These are phyloP conservation scores for Sebastolobus alascanus DNA, from an alignment of 2,797 vertebrate genomes.

Conservation along the genomic window DNA sequence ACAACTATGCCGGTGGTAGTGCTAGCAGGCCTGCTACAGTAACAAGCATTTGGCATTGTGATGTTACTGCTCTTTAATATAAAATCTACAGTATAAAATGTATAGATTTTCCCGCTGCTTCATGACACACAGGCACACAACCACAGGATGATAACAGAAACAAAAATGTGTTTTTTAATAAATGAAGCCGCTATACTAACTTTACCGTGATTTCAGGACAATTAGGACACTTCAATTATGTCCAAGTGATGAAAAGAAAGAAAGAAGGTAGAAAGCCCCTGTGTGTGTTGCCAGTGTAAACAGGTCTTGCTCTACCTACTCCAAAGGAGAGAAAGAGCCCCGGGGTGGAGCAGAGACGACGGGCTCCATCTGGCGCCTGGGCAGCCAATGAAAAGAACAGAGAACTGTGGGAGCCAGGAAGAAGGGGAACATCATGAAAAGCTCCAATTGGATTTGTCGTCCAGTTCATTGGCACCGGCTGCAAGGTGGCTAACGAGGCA, in stretches of 20 bases:
- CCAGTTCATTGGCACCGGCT: conserved; percentile 75
- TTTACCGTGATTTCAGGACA: conserved; percentile 9
- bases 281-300: conserved; percentile 50
- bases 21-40: too few relatives aligned
- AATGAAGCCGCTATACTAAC: conserved; percentile 1
- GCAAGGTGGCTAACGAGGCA: conserved; percentile 78
- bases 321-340: conserved; percentile 76
- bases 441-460: conserved; percentile 76
- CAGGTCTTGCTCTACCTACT: conserved; percentile 81
- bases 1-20: too few relatives aligned
- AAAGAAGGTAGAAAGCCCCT: background rate
- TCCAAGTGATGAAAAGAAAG: conserved; percentile 7
- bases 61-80: too few relatives aligned
- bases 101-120: too few relatives aligned
- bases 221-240: conserved; percentile 4
- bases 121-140: too few relatives aligned
- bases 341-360: conserved; percentile 77
- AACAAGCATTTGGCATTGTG: too few relatives aligned
- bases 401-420: conserved; percentile 69
- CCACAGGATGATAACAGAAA: too few relatives aligned
- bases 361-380: conserved; percentile 83
- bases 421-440: conserved; percentile 77
- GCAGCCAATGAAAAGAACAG: conserved; percentile 82
- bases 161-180: background rate
- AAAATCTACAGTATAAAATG: too few relatives aligned